These are phyloP conservation scores for Panopea generosa DNA, from an alignment of 2,888 invertebrate genomes.

Conservation along the genomic window DNA sequence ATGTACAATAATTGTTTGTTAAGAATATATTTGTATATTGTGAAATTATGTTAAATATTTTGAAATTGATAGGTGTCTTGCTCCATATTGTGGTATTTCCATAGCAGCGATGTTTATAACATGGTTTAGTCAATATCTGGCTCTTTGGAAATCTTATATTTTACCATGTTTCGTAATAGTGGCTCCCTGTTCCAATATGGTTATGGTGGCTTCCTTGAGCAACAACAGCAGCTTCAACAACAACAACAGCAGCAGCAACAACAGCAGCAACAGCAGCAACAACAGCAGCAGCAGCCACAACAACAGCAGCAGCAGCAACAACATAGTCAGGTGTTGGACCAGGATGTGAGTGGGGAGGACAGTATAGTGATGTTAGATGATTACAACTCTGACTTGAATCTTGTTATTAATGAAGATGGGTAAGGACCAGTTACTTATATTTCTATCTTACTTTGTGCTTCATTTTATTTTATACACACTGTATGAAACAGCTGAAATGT, in stretches of 20 bases:
- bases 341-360: slow-evolving; percentile 57
- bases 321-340: background rate
- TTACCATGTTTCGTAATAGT: too few relatives aligned
- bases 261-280: background rate
- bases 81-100: too few relatives aligned
- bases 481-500: too few relatives aligned
- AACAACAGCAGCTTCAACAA: slow-evolving; percentile 14
- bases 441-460: background rate
- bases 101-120: too few relatives aligned
- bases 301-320: slow-evolving; percentile 18
- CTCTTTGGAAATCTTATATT: too few relatives aligned
- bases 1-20: too few relatives aligned
- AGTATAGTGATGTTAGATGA: slow-evolving; percentile 76
- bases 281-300: slow-evolving; percentile 8
- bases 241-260: slow-evolving; percentile 9
- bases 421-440: too few relatives aligned
- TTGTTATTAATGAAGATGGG: slow-evolving; percentile 81
- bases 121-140: too few relatives aligned
- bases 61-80: too few relatives aligned
- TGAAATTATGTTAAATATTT: too few relatives aligned
- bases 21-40: too few relatives aligned
- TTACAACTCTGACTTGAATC: slow-evolving; percentile 83
- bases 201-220: slow-evolving; percentile 25
- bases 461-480: background rate
- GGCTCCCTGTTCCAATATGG: slow-evolving; percentile 14